Evolutionary conservation across 2,797 vertebrate species (phyloP).

Genomic region (Astyanax mexicanus): DNA sequence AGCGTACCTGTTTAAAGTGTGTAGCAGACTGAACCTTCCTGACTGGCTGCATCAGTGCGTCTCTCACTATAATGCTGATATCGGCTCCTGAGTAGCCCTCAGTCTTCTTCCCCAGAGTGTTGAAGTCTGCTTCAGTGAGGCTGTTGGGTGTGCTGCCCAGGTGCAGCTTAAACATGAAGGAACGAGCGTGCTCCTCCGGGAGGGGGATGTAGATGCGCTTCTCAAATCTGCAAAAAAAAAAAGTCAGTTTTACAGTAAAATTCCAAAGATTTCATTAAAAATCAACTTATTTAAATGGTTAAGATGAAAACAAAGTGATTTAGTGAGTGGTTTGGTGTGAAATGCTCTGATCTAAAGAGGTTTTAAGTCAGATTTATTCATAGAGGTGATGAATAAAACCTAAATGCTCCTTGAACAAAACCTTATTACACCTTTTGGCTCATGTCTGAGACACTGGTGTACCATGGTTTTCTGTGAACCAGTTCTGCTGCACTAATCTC

Average conservation of each 20-base stretch:
- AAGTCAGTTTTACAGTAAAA: too few species aligned
- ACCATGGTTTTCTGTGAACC: too few species aligned
- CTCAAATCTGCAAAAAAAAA: conserved; percentile 87
- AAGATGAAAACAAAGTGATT: too few species aligned
- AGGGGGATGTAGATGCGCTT: conserved; percentile 98
- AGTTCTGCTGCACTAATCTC: not conserved
- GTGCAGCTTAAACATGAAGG: conserved; percentile 94
- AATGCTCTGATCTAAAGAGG: too few species aligned
- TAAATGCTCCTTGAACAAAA: too few species aligned
- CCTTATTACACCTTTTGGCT: too few species aligned
- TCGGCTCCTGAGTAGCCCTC: conserved; percentile 95
- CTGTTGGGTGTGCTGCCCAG: conserved; percentile 88
- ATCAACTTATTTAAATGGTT: too few species aligned
- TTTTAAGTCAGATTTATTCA: too few species aligned
- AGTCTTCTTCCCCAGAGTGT: conserved; percentile 88
- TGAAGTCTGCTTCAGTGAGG: conserved; percentile 86
- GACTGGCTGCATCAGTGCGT: conserved; percentile 97
- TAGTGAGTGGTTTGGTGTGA: too few species aligned
- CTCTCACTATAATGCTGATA: conserved; percentile 93
- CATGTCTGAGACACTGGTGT: too few species aligned
- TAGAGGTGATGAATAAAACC: too few species aligned
- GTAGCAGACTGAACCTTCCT: conserved; percentile 97
- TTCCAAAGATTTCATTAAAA: too few species aligned
- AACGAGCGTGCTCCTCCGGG: conserved; percentile 92
- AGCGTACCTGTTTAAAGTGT: conserved; percentile 93